phyloP scores from a whole-genome alignment of 2,888 invertebrate species.

The Idaea straminata region DNA sequence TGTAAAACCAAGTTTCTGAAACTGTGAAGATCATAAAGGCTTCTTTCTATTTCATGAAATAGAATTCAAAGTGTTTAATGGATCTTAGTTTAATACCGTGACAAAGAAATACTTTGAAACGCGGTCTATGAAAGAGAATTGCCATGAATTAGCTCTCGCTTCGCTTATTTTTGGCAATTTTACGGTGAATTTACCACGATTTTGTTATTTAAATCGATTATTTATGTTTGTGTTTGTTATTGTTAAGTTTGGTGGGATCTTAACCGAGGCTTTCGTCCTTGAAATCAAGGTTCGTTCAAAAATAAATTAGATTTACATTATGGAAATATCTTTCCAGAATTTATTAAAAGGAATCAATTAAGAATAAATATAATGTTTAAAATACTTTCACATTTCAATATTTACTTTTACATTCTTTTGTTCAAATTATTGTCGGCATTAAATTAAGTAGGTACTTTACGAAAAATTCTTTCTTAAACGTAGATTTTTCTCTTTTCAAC shows the following conservation, averaged over 20 bases:
- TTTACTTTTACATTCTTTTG: not conserved
- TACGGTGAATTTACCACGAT: not conserved
- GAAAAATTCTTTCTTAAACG: constrained; percentile 1
- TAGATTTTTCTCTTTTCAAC: constrained; percentile 23
- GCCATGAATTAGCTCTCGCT: not conserved
- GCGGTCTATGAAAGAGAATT: not conserved
- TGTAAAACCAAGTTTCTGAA: too few species aligned
- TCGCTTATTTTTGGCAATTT: not conserved
- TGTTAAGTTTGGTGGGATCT: not conserved
- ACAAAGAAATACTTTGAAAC: not conserved
- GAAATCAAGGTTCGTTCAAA: not conserved
- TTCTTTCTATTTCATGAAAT: constrained; percentile 28
- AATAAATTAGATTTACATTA: not conserved
- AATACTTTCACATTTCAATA: not conserved
- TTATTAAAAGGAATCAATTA: not conserved
- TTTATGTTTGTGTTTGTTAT: not conserved
- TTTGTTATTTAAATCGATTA: not conserved
- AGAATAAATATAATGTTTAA: not conserved
- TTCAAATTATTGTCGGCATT: not conserved
- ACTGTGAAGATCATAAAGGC: not conserved
- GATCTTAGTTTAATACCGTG: not conserved
- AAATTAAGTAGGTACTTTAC: not conserved
- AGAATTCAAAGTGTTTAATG: constrained; percentile 33
- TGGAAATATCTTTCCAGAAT: not conserved
- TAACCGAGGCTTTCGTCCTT: not conserved